Base-by-base conservation (phyloP, 2,113 vertebrate species). In the Heterocephalus glaber region DNA sequence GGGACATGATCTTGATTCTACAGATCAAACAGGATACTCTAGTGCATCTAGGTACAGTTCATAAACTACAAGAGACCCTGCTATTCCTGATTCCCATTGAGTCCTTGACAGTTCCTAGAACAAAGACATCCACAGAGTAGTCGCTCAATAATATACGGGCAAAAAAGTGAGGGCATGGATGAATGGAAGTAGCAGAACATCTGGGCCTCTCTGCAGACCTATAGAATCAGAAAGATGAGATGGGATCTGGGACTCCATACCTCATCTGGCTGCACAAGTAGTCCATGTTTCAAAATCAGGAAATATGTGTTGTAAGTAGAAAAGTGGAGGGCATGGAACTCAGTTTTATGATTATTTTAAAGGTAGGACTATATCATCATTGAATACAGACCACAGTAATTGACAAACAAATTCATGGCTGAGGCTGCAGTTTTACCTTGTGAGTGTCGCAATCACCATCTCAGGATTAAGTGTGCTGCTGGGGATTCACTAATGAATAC, bases 31-130 rank as follows among this genome's bases (percentile, higher is more conserved):
- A 96, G 58, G 92, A 72, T 61, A 47, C 24, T 6, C 72, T 74
- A 74, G 61, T 20, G 2, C n/a, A 17, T 30, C 38, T 56, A 54
- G 63, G 76, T 30, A 60, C 63, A 91, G 56, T 91, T 82, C 83
- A 79, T 83, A 86, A 88, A 72, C 63, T 63, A 12, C 41, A 83
- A 47, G n/a, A 52, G 93, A 41, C 54, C 35, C 49, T 65, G 52
- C 12, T 65, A 81, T 87, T 47, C 58, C 77, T 87, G 76, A 95
- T 95, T 95, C 70, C 66, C 88, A 92, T 63, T 79, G 86, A 61
- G 80, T 86, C 80, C 56, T 88, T 56, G 88, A 88, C 66, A 90
- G 60, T 28, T 89, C 12, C 65, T 68, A 84, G 52, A 80, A 70
- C 72, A 82, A 92, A 90, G 76, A 22, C 41, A 44, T 35, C 33